Base-by-base conservation (phyloP, 2,113 vertebrate species). In the Panthera leo region DNA sequence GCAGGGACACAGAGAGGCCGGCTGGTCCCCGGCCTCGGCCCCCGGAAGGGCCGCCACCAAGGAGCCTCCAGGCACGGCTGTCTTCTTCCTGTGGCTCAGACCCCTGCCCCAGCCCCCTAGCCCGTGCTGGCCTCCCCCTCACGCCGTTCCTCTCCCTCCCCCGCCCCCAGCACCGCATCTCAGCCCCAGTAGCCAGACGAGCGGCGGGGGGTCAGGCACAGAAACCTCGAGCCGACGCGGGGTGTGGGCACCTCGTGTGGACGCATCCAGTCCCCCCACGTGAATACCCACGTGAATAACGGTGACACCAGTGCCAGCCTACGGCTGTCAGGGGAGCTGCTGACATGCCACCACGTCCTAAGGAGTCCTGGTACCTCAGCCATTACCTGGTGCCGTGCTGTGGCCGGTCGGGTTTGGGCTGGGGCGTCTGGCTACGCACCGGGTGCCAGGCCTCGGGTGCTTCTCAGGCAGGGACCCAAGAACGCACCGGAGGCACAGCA, bases 341-440 rank as follows among this genome's bases (percentile, higher is more conserved):
- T 25, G 36, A 25, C 70, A 36, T 19, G n/a, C 9, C 8, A n/a
- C 11, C 6, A 6, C 23, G 27, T 42, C n/a, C 86, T 29, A 29
- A 6, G 0, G 8, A 34, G 36, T 73, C 63, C 19, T 29, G 1
- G 7, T 14, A 29, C 36, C 36, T 0, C 4, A 0, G 13, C 16
- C 19, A 36, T 12, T 1, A 0, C 5, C 9, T 0, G 5, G 10
- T 18, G 25, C 16, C 0, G 16, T 5, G 36, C 21, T 1, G 5
- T 19, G 16, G 23, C 1, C 3, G 5, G 34, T 9, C 8, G 71
- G 39, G 10, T n/a, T 48, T 3, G 76, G 48, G 48, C 4, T 53
- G 48, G 42, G 73, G 42, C 14, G 3, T 29, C 70, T 8, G 70
- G 36, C 87, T 61, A 21, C 6, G 71, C 5, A 0, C 29, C 14